phyloP scores from a whole-genome alignment of 2,888 invertebrate genomes.

The Amphiduros pacificus region DNA sequence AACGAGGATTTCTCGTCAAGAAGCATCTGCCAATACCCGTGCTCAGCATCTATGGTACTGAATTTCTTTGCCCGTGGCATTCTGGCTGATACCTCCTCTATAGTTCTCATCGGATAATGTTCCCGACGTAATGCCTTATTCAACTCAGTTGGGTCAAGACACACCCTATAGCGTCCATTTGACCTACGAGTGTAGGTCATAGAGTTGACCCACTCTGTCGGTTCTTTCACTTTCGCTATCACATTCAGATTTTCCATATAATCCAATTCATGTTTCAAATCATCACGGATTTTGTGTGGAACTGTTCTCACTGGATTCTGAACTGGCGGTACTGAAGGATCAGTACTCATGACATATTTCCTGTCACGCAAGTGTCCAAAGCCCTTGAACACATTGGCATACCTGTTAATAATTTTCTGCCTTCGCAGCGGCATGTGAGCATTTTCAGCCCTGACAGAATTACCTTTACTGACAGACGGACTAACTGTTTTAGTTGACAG shows the following conservation, averaged over 20 bases:
- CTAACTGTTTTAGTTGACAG: no score
- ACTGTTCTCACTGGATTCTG: background rate
- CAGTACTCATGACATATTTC: background rate
- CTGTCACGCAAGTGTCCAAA: background rate
- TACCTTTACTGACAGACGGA: no score
- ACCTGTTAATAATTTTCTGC: background rate
- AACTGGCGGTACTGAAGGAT: background rate
- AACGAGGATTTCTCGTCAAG: background rate
- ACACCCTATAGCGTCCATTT: background rate
- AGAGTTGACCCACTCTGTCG: background rate
- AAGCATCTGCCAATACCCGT: background rate
- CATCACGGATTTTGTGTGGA: background rate
- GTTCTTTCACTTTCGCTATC: background rate
- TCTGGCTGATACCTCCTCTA: background rate
- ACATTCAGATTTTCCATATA: background rate
- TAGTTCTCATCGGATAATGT: background rate
- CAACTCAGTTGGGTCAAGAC: slow-evolving; percentile 1
- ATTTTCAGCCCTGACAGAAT: no score
- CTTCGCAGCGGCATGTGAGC: no score
- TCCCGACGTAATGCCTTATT: background rate
- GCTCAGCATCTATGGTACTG: background rate
- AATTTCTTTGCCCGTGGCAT: background rate
- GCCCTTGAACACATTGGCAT: background rate
- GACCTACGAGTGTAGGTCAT: background rate
- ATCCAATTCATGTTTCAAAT: background rate